phyloP scores from a whole-genome alignment of 2,888 invertebrate species.

The Ferdinandea cuprea region DNA sequence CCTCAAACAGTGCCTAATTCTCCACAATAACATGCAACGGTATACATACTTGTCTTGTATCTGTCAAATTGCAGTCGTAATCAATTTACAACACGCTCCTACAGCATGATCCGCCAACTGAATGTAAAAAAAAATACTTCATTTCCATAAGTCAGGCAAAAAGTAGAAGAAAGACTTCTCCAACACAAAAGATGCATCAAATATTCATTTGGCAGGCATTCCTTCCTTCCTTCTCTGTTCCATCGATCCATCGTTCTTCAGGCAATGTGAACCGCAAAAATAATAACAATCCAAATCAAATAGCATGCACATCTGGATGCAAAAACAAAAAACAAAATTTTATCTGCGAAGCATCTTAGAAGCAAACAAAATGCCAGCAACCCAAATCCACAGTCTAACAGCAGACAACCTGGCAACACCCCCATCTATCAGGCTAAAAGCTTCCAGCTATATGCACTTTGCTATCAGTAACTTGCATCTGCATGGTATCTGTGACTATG shows the following conservation, averaged over 20 bases:
- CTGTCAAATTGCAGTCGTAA: background rate
- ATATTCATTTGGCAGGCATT: slow-evolving; percentile 43
- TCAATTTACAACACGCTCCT: background rate
- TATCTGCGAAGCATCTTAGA: slow-evolving; percentile 65
- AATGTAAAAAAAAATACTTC: background rate
- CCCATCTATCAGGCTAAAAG: slow-evolving; percentile 66
- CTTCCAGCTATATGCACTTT: slow-evolving; percentile 72
- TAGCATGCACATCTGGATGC: slow-evolving; percentile 34
- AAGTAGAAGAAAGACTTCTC: no score
- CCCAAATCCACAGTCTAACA: slow-evolving; percentile 29
- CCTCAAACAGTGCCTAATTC: background rate
- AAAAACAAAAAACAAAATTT: slow-evolving; percentile 23
- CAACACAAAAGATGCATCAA: slow-evolving; percentile 31
- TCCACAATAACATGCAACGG: background rate
- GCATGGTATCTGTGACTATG: slow-evolving; percentile 25
- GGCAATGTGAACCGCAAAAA: slow-evolving; percentile 8
- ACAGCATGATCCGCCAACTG: background rate
- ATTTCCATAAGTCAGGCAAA: no score
- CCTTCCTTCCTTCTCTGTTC: no score
- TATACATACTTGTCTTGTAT: background rate
- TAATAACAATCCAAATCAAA: slow-evolving; percentile 12
- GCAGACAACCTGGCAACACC: slow-evolving; percentile 68
- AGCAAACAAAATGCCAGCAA: slow-evolving; percentile 44
- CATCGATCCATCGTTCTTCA: background rate
- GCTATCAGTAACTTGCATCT: slow-evolving; percentile 65